These are phyloP conservation scores for Zoanthus gigantus DNA, from an alignment of 92 coral and sea anemone genomes.

Conservation along the genomic window DNA sequence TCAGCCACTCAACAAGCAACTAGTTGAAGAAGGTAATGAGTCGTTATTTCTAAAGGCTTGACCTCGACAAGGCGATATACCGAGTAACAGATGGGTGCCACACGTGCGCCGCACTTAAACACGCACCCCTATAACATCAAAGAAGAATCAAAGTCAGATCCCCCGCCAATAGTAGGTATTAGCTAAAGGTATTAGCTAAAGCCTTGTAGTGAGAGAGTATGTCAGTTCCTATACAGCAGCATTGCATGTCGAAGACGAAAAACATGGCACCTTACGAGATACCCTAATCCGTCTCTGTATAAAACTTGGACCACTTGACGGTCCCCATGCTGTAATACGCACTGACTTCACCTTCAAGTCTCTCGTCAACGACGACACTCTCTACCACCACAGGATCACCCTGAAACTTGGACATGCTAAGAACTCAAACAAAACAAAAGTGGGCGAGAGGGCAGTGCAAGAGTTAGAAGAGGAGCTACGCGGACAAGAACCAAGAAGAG, in stretches of 20 bases:
- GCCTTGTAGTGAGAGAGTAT: constrained; percentile 24
- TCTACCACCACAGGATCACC: too few species aligned
- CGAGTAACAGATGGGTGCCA: constrained; percentile 37
- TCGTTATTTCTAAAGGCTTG: constrained; percentile 38
- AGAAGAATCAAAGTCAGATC: too few species aligned
- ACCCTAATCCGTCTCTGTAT: too few species aligned
- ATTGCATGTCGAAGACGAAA: too few species aligned
- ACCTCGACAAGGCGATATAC: constrained; percentile 27
- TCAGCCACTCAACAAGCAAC: constrained; percentile 40
- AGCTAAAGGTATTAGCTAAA: not conserved
- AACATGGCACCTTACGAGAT: too few species aligned
- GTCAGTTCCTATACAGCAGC: constrained; percentile 40
- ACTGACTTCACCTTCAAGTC: too few species aligned
- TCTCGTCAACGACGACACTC: too few species aligned
- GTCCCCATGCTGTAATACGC: too few species aligned
- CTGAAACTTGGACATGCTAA: not conserved
- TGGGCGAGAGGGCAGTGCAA: constrained; percentile 45
- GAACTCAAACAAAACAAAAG: constrained; percentile 32
- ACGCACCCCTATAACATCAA: constrained; percentile 8
- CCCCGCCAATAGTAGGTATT: too few species aligned
- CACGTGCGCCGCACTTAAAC: constrained; percentile 43
- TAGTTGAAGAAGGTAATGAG: constrained; percentile 40
- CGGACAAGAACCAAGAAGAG: constrained; percentile 23
- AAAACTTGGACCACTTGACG: too few species aligned
- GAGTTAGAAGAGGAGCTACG: constrained; percentile 21